Base-by-base conservation (phyloP, 2,113 vertebrate genomes). In the Saimiri boliviensis region DNA sequence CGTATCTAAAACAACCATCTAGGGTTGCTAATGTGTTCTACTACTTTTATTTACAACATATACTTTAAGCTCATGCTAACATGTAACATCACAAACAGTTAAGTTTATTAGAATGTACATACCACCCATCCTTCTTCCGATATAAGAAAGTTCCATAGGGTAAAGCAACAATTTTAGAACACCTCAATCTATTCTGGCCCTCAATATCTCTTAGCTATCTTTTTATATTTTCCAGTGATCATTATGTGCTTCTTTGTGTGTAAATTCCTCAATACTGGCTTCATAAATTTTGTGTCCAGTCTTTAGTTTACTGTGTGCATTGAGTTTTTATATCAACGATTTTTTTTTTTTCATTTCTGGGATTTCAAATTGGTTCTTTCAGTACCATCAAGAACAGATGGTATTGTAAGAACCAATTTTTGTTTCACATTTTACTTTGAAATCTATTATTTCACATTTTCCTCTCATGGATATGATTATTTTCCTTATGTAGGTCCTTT, bases 261-360 rank as follows among this genome's bases (percentile, higher is more conserved):
- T 79, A 42, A 89, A 93, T 90, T 58, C 49, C 73, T 93, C 10
- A 80, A 32, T 74, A 54, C 25, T 54, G 52, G 37, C 32, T 19
- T 89, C 71, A 86, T 14, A 40, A 86, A 74, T 49, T 85, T 56
- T 79, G 52, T 23, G 32, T 81, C 13, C 79, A 47, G 47, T 52
- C 35, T 92, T 80, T 12, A 85, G 35, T 37, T 85, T 94, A 89
- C 25, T 85, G 54, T 81, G 20, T 89, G 20, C 30, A 70, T 45
- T 89, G 37, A 80, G 21, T 37, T 88, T 95, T 95, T 94, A 84
- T n/a, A 35, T 68, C 47, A 90, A 70, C 42, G 47, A 70, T 30
- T 49, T 12, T 81, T 74, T 81, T 74, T 91, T 84, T 73, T 63
- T 71, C 32, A 80, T 25, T 92, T 94, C n/a, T 63, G 89, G 56